A percentile compares a stretch with the other conserved stretches of the same genome.
Evolutionary conservation across 2,113 vertebrate genomes (phyloP).

Genomic region (Corythornis cristatus): DNA sequence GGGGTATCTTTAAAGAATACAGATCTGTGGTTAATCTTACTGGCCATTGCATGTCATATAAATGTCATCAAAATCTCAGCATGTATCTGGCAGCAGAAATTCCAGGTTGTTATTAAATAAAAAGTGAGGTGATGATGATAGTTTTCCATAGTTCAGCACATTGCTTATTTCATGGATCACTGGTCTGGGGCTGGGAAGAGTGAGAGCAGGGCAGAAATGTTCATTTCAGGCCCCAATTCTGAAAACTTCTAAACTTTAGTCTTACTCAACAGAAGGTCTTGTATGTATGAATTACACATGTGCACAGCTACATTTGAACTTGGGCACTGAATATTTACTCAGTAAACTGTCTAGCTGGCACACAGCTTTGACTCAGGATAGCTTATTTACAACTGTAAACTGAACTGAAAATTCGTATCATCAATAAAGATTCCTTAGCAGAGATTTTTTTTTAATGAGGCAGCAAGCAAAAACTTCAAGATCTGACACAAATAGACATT

Average conservation of each 20-base stretch:
- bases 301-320: background rate
- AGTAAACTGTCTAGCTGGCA: background rate
- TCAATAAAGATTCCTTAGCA: background rate
- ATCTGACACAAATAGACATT: background rate
- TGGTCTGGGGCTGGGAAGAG: background rate
- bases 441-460: background rate
- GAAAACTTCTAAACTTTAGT: background rate
- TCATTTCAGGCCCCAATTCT: background rate
- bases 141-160: background rate
- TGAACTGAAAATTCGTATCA: background rate
- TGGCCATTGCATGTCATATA: background rate
- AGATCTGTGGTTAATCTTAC: constrained; percentile 43
- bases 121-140: background rate
- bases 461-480: background rate
- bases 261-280: background rate
- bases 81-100: constrained; percentile 19
- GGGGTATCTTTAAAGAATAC: constrained; percentile 11
- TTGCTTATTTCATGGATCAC: background rate
- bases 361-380: background rate
- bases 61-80: constrained; percentile 33
- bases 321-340: background rate
- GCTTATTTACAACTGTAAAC: background rate
- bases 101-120: constrained; percentile 2
- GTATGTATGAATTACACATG: background rate
- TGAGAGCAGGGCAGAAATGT: background rate